Base-by-base conservation (phyloP, 2,797 vertebrate species). In the Lateolabrax maculatus region DNA sequence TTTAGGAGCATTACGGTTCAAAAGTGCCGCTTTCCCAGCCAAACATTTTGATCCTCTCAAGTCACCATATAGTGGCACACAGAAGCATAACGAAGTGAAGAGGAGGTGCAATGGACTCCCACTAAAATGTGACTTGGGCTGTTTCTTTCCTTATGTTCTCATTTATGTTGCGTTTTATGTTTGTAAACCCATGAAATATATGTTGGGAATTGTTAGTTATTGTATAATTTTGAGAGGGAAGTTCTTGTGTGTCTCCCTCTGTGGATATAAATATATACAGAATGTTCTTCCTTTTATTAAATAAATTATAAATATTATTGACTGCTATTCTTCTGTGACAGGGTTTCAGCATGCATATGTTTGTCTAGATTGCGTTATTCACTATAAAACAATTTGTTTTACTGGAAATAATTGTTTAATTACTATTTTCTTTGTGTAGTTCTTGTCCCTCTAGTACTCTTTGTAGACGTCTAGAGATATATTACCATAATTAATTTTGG, bases 21-120 rank as follows among this genome's bases (percentile, higher is more conserved):
- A 78, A 89, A 88, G 85, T 72, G 64, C 69, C 2, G 63, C 72
- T 77, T 65, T 75, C 80, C 67, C 65, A 60, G 77, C 74, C 86
- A 90, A 91, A 90, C 82, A 81, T 85, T 90, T 89, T 87, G 80
- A 90, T 90, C 87, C 79, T 81, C 89, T 89, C 64, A 71, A 81
- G 77, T 85, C 85, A 75, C 73, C 25, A 9, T 39, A 87, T 68
- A 76, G 73, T 68, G 78, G 77, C 75, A 80, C 70, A 57, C 52
- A 61, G 67, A 76, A 71, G 73, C 63, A 68, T 68, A 74, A 78
- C 68, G 67, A 53, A 76, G 65, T 49, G 63, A 75, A 81, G 55
- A 88, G 69, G 67, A 78, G 70, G 57, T 63, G 73, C 64, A 71
- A 63, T 52, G 19, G 25, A 70, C 76, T 75, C 68, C 49, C 8